Percentiles rank a stretch among this genome's conserved stretches.
phyloP scores from a whole-genome alignment of 2,113 vertebrate genomes.

The Eira barbara region DNA sequence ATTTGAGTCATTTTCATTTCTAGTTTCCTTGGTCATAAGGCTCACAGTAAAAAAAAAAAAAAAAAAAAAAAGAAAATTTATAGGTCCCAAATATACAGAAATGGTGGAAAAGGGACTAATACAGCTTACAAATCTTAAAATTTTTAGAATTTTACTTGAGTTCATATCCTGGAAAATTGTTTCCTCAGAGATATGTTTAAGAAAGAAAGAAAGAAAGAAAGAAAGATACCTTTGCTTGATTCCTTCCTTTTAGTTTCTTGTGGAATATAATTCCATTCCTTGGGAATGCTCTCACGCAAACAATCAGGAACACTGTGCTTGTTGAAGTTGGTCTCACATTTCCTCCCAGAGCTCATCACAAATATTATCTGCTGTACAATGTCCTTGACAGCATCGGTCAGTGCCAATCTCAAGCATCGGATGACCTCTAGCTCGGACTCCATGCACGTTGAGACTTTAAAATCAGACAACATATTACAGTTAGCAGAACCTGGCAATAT shows the following conservation, averaged over 20 bases:
- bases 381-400: conserved; percentile 85
- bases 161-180: background rate
- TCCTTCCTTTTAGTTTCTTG: conserved; percentile 82
- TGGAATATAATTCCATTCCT: conserved; percentile 91
- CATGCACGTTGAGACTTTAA: conserved; percentile 75
- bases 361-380: conserved; percentile 87
- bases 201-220: background rate
- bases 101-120: background rate
- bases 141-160: background rate
- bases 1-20: background rate
- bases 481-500: conserved; percentile 58
- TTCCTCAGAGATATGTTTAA: background rate
- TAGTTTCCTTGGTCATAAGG: background rate
- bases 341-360: conserved; percentile 85
- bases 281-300: conserved; percentile 89
- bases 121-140: background rate
- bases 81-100: background rate
- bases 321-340: conserved; percentile 73
- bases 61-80: background rate
- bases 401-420: conserved; percentile 82
- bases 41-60: background rate
- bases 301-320: conserved; percentile 83
- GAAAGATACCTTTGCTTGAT: conserved; percentile 80
- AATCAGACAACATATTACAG: conserved; percentile 61
- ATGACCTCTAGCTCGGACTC: conserved; percentile 82